These are phyloP conservation scores for Chrysomallon squamiferum DNA, from an alignment of 1,140 invertebrate species.

Conservation along the genomic window DNA sequence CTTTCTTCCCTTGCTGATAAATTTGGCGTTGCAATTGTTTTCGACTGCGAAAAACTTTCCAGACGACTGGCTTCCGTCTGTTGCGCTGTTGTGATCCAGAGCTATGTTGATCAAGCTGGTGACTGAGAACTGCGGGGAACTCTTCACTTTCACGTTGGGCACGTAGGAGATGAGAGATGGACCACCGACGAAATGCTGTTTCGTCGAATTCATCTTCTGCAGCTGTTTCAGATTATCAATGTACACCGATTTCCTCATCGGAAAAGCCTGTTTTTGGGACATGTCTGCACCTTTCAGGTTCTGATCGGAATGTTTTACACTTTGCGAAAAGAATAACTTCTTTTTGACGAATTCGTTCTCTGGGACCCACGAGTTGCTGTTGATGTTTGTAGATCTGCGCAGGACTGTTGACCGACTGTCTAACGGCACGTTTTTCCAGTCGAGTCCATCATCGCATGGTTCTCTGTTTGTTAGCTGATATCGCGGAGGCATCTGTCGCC, in stretches of 20 bases:
- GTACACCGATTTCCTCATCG: neutral
- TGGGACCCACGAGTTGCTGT: too few species aligned
- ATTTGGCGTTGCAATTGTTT: too few species aligned
- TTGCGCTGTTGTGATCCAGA: too few species aligned
- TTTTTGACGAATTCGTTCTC: too few species aligned
- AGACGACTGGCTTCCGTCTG: too few species aligned
- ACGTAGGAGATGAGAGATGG: neutral
- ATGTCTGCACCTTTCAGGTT: neutral
- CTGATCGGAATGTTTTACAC: neutral
- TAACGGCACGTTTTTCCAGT: neutral
- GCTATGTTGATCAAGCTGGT: neutral
- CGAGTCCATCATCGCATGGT: neutral
- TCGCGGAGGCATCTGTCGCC: slow-evolving; percentile 3
- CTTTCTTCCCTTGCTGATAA: too few species aligned
- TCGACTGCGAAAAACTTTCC: too few species aligned
- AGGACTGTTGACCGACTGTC: neutral
- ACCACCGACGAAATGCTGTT: neutral
- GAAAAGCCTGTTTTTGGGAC: neutral
- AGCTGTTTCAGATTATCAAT: neutral
- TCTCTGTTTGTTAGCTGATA: slow-evolving; percentile 9
- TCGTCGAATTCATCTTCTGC: neutral
- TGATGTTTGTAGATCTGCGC: too few species aligned
- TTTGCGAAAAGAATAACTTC: neutral
- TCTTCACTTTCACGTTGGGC: neutral
- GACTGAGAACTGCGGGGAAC: neutral